These are phyloP conservation scores for Tyto alba DNA, from an alignment of 2,113 vertebrate genomes.

Conservation along the genomic window DNA sequence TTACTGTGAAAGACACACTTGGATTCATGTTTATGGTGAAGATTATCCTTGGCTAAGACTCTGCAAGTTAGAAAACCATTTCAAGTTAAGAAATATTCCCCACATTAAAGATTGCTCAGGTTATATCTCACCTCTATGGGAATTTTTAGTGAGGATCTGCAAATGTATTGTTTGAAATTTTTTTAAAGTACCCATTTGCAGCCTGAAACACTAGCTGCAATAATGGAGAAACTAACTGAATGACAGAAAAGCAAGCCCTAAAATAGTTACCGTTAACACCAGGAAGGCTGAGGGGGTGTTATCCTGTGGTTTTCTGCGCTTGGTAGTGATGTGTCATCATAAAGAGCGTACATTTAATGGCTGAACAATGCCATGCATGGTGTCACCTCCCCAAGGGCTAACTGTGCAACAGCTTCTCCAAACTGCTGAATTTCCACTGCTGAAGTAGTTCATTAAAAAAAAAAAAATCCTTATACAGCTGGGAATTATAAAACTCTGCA, in stretches of 20 bases:
- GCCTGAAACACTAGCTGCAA: neutral
- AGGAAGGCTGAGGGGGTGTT: neutral
- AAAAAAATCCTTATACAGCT: neutral
- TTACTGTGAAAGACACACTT: neutral
- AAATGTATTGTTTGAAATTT: neutral
- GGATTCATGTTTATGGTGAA: neutral
- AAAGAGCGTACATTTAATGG: neutral
- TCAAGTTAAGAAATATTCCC: neutral
- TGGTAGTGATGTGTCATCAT: neutral
- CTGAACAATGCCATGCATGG: neutral
- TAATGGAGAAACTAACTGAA: neutral
- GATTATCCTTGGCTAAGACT: neutral
- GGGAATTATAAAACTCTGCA: conserved; percentile 16
- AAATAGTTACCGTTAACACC: neutral
- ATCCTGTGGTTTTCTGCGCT: conserved; percentile 3
- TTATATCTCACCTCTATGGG: neutral
- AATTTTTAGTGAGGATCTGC: neutral
- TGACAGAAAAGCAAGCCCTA: neutral
- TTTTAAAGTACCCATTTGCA: neutral
- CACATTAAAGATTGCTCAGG: neutral
- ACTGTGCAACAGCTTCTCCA: neutral
- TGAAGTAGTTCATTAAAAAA: neutral
- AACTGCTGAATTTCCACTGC: neutral
- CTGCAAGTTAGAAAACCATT: neutral
- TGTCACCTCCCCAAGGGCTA: conserved; percentile 34